Evolutionary conservation across 2,797 vertebrate genomes (phyloP).

Genomic region (Sebastes steindachneri): DNA sequence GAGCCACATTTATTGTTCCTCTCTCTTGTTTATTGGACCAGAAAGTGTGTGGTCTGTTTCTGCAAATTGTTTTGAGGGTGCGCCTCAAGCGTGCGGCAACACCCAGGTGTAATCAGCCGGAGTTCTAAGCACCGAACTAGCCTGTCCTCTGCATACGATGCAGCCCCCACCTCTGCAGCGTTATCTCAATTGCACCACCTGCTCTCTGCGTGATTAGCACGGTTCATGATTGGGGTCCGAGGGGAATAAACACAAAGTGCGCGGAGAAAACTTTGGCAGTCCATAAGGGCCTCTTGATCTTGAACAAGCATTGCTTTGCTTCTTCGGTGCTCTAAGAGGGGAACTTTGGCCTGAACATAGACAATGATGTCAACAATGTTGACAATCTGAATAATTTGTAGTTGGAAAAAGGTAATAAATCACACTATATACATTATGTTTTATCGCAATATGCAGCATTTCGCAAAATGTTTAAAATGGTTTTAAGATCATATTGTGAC

Average conservation of each 20-base stretch:
- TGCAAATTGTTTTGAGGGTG: conserved; percentile 8
- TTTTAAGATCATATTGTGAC: background rate
- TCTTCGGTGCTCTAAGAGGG: background rate
- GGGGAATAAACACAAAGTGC: conserved; percentile 40
- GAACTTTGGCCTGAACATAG: background rate
- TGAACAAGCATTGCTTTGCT: conserved; percentile 18
- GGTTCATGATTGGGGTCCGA: conserved; percentile 44
- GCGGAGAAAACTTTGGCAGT: conserved; percentile 31
- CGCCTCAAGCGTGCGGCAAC: conserved; percentile 4
- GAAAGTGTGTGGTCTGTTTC: background rate
- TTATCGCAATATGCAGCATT: too few relatives aligned
- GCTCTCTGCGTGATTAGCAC: conserved; percentile 55
- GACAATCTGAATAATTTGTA: too few relatives aligned
- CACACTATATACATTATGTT: background rate
- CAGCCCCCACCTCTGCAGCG: conserved; percentile 20
- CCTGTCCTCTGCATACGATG: conserved; percentile 33
- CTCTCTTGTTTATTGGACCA: background rate
- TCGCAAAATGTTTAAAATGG: background rate
- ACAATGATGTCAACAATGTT: background rate
- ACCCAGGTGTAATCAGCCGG: conserved; percentile 40
- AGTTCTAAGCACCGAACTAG: conserved; percentile 39
- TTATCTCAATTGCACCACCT: conserved; percentile 68
- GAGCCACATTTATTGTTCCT: background rate
- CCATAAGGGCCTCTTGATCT: conserved; percentile 42
- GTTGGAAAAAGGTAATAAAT: background rate